Evolutionary conservation across 1,140 invertebrate genomes (phyloP).

Genomic region (Drosophila funebris): DNA sequence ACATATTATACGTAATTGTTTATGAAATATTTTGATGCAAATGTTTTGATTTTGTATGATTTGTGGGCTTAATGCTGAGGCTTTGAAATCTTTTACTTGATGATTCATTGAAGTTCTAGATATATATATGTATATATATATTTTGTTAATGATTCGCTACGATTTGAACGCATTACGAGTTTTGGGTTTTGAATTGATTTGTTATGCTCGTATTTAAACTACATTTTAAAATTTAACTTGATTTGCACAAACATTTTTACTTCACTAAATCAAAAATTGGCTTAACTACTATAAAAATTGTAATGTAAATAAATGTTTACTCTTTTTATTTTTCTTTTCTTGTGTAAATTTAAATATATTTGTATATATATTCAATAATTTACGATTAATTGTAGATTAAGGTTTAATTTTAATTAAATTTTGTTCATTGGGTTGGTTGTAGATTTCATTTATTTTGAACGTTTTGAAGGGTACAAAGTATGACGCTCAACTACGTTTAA

Average conservation of each 20-base stretch:
- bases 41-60: slow-evolving; percentile 25
- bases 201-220: slow-evolving; percentile 25
- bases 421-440: slow-evolving; percentile 68
- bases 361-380: slow-evolving; percentile 21
- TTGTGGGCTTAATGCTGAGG: too few relatives aligned
- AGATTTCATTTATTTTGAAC: slow-evolving; percentile 70
- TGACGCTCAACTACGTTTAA: slow-evolving; percentile 71
- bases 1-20: background rate
- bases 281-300: slow-evolving; percentile 33
- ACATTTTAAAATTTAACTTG: slow-evolving; percentile 35
- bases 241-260: slow-evolving; percentile 23
- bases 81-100: slow-evolving; percentile 17
- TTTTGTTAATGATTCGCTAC: slow-evolving; percentile 27
- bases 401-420: slow-evolving; percentile 71
- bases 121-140: background rate
- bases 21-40: slow-evolving; percentile 31
- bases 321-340: slow-evolving; percentile 16
- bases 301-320: slow-evolving; percentile 50
- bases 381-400: slow-evolving; percentile 33
- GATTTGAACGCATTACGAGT: slow-evolving; percentile 27
- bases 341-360: slow-evolving; percentile 46
- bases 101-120: slow-evolving; percentile 29
- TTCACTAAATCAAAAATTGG: slow-evolving; percentile 38
- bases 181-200: slow-evolving; percentile 18
- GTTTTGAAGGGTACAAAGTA: slow-evolving; percentile 72